Evolutionary conservation across 2,797 vertebrate genomes (phyloP).

Genomic region (Enteromius paludinosus): DNA sequence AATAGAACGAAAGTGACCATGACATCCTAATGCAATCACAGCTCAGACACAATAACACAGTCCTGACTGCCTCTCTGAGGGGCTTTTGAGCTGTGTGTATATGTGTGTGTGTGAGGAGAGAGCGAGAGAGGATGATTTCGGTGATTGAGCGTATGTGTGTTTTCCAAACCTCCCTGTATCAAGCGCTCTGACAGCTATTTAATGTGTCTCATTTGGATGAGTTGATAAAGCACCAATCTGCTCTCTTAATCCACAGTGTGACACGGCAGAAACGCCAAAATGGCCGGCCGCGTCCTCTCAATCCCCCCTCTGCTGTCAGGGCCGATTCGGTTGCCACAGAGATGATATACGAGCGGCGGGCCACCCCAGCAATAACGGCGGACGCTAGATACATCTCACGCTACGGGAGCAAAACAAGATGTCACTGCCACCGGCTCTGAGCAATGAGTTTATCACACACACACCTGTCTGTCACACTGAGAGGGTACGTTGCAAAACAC

Average conservation of each 20-base stretch:
- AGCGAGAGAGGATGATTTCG: constrained; percentile 8
- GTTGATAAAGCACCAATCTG: constrained; percentile 23
- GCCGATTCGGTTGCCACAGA: constrained; percentile 48
- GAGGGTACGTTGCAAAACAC: constrained; percentile 9
- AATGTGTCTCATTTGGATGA: constrained; percentile 41
- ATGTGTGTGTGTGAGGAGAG: neutral
- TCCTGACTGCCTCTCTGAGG: constrained; percentile 12
- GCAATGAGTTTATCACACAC: constrained; percentile 72
- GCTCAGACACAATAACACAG: constrained; percentile 10
- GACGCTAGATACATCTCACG: constrained; percentile 67
- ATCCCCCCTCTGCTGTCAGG: constrained; percentile 57
- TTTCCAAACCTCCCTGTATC: constrained; percentile 29
- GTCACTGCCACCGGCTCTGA: constrained; percentile 73
- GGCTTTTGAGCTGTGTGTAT: constrained; percentile 1
- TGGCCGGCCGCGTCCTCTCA: constrained; percentile 52
- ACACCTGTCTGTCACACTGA: constrained; percentile 50
- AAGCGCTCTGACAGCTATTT: constrained; percentile 38
- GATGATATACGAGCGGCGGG: constrained; percentile 72
- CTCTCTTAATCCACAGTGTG: constrained; percentile 44
- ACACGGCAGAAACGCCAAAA: constrained; percentile 34
- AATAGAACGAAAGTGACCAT: constrained; percentile 9
- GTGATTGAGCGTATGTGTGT: constrained; percentile 9
- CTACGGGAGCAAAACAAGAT: constrained; percentile 75
- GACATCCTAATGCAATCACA: constrained; percentile 24
- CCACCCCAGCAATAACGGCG: constrained; percentile 67